A percentile compares a stretch with the other conserved stretches of the same genome.
phyloP scores from a whole-genome alignment of 2,113 vertebrate genomes.

The Trogon surrucura region DNA sequence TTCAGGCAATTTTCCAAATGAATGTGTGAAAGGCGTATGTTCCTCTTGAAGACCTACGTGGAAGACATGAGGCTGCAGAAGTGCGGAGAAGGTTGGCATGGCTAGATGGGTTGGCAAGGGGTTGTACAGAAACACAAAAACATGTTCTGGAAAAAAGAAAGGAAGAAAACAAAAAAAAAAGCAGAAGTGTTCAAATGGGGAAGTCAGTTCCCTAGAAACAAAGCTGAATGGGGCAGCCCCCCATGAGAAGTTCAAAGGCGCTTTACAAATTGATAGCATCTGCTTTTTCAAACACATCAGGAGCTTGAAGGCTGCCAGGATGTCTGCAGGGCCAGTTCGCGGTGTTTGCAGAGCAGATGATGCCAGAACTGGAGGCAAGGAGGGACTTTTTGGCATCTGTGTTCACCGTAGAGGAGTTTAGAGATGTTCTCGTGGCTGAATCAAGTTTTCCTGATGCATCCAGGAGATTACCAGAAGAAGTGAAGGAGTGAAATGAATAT shows the following conservation, averaged over 20 bases:
- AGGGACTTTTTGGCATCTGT: neutral
- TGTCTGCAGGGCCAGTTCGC: neutral
- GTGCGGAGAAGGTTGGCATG: neutral
- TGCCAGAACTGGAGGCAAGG: neutral
- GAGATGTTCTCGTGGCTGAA: neutral
- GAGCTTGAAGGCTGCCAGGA: neutral
- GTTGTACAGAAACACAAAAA: neutral
- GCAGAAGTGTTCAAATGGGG: neutral
- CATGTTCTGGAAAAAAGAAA: neutral
- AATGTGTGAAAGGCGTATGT: neutral
- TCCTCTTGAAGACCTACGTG: fast-evolving
- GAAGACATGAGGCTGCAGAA: neutral
- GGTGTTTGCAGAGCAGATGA: neutral
- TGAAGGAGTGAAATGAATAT: neutral
- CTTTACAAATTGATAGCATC: neutral
- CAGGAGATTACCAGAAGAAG: neutral
- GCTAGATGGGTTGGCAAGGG: neutral
- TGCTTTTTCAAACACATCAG: neutral
- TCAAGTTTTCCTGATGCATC: neutral
- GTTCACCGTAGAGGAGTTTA: neutral
- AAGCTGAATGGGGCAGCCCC: neutral
- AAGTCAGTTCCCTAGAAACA: neutral
- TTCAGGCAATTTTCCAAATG: neutral
- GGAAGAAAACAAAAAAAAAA: neutral
- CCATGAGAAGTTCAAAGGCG: neutral